These are phyloP conservation scores for Andrena dorsata DNA, from an alignment of 2,888 invertebrate genomes.

Conservation along the genomic window DNA sequence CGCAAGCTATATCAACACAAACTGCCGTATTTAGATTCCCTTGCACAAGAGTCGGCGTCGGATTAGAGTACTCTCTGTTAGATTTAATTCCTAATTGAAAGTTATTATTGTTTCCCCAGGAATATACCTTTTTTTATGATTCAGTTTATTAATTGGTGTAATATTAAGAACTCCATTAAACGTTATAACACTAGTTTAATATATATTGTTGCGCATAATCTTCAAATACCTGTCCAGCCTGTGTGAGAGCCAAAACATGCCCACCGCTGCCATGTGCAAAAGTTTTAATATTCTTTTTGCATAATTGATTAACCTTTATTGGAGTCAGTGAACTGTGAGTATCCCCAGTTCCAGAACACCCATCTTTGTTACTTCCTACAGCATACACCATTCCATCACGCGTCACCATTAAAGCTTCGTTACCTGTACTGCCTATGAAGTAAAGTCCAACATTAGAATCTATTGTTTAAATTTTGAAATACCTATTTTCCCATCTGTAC, in stretches of 20 bases:
- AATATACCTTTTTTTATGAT: conserved; percentile 83
- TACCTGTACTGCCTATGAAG: conserved; percentile 83
- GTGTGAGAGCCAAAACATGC: conserved; percentile 87
- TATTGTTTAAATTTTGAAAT: neutral
- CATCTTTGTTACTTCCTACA: conserved; percentile 87
- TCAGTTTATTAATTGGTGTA: neutral
- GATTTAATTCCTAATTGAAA: too few species aligned
- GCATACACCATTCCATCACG: conserved; percentile 87
- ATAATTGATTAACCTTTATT: conserved; percentile 86
- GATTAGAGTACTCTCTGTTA: conserved; percentile 87
- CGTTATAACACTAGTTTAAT: neutral
- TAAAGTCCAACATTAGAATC: neutral
- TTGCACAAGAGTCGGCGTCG: conserved; percentile 85
- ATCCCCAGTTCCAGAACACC: conserved; percentile 87
- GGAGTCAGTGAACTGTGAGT: conserved; percentile 86
- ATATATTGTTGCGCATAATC: neutral
- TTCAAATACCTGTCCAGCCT: conserved; percentile 84
- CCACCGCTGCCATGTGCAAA: conserved; percentile 88
- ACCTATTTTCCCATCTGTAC: neutral
- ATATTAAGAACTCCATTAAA: neutral
- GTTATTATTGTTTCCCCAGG: conserved; percentile 86
- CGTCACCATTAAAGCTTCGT: conserved; percentile 87
- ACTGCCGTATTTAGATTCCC: conserved; percentile 85
- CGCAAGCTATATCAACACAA: too few species aligned
- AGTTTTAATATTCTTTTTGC: conserved; percentile 86